These are phyloP conservation scores for Phortica magna DNA, from an alignment of 2,888 invertebrate genomes.

Conservation along the genomic window DNA sequence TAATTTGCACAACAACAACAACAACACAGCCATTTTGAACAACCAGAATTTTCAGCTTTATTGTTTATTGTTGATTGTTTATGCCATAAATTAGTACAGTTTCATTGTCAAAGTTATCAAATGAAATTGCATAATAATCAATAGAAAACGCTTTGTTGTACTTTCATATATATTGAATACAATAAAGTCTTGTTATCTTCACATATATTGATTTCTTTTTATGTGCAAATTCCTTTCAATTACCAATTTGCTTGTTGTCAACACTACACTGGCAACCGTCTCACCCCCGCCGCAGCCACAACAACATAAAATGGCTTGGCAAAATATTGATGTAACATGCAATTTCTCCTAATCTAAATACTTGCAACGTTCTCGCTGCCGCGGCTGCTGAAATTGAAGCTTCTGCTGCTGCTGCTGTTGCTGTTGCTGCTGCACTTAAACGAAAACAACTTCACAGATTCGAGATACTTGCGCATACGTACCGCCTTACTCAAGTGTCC, in stretches of 20 bases:
- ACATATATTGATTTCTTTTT: background rate
- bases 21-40: too few species aligned
- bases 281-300: background rate
- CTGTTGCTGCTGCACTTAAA: slow-evolving; percentile 54
- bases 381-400: background rate
- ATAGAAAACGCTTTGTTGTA: too few species aligned
- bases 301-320: background rate
- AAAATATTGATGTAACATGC: slow-evolving; percentile 68
- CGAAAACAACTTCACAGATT: slow-evolving; percentile 53
- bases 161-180: too few species aligned
- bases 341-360: slow-evolving; percentile 69
- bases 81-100: too few species aligned
- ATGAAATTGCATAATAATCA: too few species aligned
- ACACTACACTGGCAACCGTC: background rate
- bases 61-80: too few species aligned
- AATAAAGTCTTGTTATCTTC: background rate
- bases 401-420: background rate
- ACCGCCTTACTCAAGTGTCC: background rate
- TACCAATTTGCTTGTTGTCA: background rate
- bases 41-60: too few species aligned
- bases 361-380: slow-evolving; percentile 48
- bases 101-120: too few species aligned
- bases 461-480: background rate
- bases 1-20: background rate
- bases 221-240: background rate